Evolutionary conservation across 2,888 invertebrate genomes (phyloP), one percentile per base, ranked within the genome.

Genomic region (Pycnomerus fuliginosus): DNA sequence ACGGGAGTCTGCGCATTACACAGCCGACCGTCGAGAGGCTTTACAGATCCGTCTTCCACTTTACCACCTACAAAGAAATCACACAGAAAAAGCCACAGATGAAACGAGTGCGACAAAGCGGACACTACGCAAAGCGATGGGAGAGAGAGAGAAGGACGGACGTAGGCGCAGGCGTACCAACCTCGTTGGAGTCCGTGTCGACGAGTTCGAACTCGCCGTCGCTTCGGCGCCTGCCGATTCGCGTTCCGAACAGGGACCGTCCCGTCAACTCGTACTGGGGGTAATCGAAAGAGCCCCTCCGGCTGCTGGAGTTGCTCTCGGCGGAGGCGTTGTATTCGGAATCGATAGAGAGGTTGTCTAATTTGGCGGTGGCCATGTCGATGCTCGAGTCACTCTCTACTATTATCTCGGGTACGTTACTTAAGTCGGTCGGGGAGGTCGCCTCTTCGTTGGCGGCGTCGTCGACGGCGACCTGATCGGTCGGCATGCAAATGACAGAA

Each of bases 311-410:
- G 53, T 69, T 69, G 48, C 70, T 68, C 52, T 71, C 71, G 7
- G 56, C 67, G 2, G 70, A 70, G 25, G 64, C 71, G 53, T 70
- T 62, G 56, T 71, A 71, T 45, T 71, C 71, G 1, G 70, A 68
- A 52, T 70, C 70, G 35, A 42, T 50, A 34, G 27, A 33, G 24
- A 20, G 44, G 24, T 38, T 38, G 38, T 22, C 30, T 22, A 38
- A 11, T 15, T 38, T 30, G 24, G 38, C n/a, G 12, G 38, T 23
- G 12, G 29, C 13, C 7, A 11, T 23, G 5, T 38, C 30, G 20
- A 20, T 4, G 20, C 5, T n/a, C n/a, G n/a, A n/a, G n/a, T 30
- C 27, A 32, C 11, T 16, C 8, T 37, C 25, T 5, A 36, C 36
- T 14, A 43, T 24, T 41, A 48, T 45, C 34, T 47, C 52, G 5